phyloP scores from a whole-genome alignment of 2,113 vertebrate genomes.

The Macquaria ambigua region DNA sequence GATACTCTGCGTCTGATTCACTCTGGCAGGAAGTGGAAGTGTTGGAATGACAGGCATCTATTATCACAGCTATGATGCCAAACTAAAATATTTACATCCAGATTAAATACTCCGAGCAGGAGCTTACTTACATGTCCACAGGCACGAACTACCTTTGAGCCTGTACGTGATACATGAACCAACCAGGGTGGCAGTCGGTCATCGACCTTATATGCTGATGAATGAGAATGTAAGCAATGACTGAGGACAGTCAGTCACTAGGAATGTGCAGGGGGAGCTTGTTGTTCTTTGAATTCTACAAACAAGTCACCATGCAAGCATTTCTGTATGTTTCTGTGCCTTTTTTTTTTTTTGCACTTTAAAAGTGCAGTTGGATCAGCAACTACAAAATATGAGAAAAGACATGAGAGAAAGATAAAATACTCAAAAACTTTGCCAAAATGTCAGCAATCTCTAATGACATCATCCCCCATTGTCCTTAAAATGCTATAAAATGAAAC shows the following conservation, averaged over 20 bases:
- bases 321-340: background rate
- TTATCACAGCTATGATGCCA: conserved; percentile 38
- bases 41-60: conserved; percentile 54
- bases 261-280: background rate
- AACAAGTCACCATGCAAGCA: conserved; percentile 21
- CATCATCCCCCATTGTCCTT: background rate
- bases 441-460: background rate
- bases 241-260: background rate
- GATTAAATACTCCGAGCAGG: conserved; percentile 26
- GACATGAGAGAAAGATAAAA: background rate
- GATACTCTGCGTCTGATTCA: conserved; percentile 14
- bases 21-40: conserved; percentile 25
- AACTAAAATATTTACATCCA: conserved; percentile 52
- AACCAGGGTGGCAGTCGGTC: background rate
- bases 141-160: background rate
- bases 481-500: background rate
- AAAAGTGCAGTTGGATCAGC: background rate
- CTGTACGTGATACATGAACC: background rate
- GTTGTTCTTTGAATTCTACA: conserved; percentile 56
- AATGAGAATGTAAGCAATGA: conserved; percentile 46
- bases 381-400: background rate
- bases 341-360: too few relatives aligned
- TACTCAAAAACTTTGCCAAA: background rate
- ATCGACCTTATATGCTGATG: conserved; percentile 29
- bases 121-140: conserved; percentile 17